Base-by-base conservation (phyloP, 1,140 invertebrate species). In the Drosophila elegans region DNA sequence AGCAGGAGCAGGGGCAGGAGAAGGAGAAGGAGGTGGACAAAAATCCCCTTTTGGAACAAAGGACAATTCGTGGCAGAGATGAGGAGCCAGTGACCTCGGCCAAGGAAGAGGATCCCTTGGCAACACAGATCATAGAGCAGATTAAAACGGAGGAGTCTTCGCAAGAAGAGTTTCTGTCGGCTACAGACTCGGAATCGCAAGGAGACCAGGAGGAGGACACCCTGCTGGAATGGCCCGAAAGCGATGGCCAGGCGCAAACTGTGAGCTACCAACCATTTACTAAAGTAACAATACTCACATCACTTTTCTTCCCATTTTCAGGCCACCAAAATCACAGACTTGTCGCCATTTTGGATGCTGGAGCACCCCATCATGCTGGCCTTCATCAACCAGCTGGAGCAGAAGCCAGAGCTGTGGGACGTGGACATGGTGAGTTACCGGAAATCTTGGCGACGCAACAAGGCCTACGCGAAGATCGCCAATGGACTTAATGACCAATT, bases 331-430 rank as follows among this genome's bases (percentile, higher is more conserved):
- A 4, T 0, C 25, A 36, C 41, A 10, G 45, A 72, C n/a, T 52
- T 48, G 11, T 52, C 63, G 0, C 16, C 32, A 6, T 57, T 79
- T 25, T 79, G 68, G 76, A 27, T 79, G 25, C 51, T 46, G 10
- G 34, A 60, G 51, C 60, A 78, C 49, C 76, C 76, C 7, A 60
- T 79, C 10, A 78, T 79, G 76, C n/a, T 73, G 21, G 39, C 52
- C 0, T 56, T 79, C 4, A 79, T 79, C 4, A 45, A 44, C 4
- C 60, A 79, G n/a, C 16, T 60, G 36, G 51, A 78, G 51, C n/a
- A 51, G 36, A 44, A 72, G 0, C 55, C 36, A 1, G 41, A 41
- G 34, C 67, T 78, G 10, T 78, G 76, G 76, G 68, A 79, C 7
- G 16, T 16, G 3, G 51, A 41, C 3, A n/a, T 74, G 56, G 9